These are phyloP conservation scores for Clupea harengus DNA, from an alignment of 2,113 vertebrate genomes.

Conservation along the genomic window DNA sequence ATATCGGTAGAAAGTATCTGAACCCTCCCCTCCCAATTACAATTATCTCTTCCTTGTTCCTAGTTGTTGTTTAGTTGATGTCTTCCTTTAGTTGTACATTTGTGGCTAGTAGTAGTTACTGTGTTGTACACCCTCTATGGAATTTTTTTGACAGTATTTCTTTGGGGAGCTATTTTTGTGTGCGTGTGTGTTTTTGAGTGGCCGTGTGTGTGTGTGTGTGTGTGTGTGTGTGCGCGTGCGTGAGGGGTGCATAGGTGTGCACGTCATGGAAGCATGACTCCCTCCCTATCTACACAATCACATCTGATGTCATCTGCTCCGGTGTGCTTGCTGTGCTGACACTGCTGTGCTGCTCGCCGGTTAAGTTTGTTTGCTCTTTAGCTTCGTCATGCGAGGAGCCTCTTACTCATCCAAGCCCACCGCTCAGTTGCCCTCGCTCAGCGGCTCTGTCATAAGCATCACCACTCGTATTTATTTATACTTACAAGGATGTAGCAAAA, in stretches of 20 bases:
- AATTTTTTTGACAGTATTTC: too few species aligned
- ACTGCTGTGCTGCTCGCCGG: too few species aligned
- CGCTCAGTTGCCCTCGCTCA: too few species aligned
- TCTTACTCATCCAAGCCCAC: too few species aligned
- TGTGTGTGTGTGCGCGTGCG: conserved; percentile 20
- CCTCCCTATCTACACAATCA: background rate
- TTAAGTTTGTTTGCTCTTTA: background rate
- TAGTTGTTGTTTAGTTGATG: background rate
- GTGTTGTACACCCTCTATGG: too few species aligned
- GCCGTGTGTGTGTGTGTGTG: background rate
- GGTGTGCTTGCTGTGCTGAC: background rate
- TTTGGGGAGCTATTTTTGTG: background rate
- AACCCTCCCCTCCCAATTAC: background rate
- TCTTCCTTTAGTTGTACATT: background rate
- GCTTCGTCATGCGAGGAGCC: background rate
- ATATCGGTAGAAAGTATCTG: too few species aligned
- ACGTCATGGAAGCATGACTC: background rate
- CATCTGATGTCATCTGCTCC: background rate
- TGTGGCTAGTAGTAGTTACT: background rate
- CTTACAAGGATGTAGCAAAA: too few species aligned
- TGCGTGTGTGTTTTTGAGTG: background rate
- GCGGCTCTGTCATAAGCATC: too few species aligned
- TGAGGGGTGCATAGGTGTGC: background rate
- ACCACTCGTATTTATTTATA: too few species aligned
- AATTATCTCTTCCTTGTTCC: background rate